A percentile compares a stretch with the other conserved stretches of the same genome.
phyloP scores from a whole-genome alignment of 2,888 invertebrate species.

The Temnothorax unifasciatus region DNA sequence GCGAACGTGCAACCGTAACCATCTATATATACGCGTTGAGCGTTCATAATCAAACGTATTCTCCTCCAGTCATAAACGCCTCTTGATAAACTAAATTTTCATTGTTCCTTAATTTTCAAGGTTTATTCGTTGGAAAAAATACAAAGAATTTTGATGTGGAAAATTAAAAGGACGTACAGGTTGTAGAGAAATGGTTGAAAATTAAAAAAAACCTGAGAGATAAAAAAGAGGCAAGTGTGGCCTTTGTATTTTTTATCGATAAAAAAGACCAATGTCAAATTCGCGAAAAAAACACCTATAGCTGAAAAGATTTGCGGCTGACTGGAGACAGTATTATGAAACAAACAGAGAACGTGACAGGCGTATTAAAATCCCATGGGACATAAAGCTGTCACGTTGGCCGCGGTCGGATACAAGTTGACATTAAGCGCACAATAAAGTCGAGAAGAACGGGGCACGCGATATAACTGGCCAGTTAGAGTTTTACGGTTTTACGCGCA shows the following conservation, averaged over 20 bases:
- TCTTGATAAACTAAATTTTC: background rate
- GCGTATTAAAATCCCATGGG: constrained; percentile 42
- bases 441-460: constrained; percentile 32
- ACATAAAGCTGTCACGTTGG: constrained; percentile 46
- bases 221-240: background rate
- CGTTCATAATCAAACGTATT: constrained; percentile 22
- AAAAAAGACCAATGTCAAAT: background rate
- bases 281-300: constrained; percentile 14
- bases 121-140: background rate
- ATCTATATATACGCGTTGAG: background rate
- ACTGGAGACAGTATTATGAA: constrained; percentile 24
- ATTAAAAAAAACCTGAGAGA: background rate
- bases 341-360: constrained; percentile 27
- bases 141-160: background rate
- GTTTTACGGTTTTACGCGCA: constrained; percentile 42
- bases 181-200: background rate
- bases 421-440: constrained; percentile 48
- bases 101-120: constrained; percentile 2
- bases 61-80: background rate
- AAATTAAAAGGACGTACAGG: background rate
- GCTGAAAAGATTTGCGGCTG: constrained; percentile 4
- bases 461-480: constrained; percentile 31
- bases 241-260: background rate
- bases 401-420: constrained; percentile 36
- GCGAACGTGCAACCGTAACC: background rate